phyloP scores from a whole-genome alignment of 1,140 invertebrate species.

The Trachymyrmex septentrionalis region DNA sequence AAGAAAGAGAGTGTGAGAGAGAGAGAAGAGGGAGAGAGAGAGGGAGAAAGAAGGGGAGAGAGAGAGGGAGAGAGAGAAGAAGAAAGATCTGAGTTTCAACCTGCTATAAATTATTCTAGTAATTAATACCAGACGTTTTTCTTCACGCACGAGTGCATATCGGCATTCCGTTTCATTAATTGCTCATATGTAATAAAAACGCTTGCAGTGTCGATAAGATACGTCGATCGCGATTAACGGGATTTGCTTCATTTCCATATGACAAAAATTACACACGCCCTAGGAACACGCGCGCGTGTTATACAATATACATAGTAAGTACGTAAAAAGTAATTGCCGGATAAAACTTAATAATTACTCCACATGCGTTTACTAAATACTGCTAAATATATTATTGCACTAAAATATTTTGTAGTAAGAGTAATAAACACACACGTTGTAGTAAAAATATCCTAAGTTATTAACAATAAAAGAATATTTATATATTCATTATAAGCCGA shows the following conservation, averaged over 20 bases:
- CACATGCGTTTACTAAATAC: neutral
- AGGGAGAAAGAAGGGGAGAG: neutral
- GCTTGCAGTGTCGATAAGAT: neutral
- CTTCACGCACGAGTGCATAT: slow-evolving; percentile 16
- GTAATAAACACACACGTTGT: neutral
- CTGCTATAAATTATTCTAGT: slow-evolving; percentile 66
- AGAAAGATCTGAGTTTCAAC: neutral
- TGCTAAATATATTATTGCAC: neutral
- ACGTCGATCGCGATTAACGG: slow-evolving; percentile 49
- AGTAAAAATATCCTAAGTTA: neutral
- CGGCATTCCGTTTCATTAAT: slow-evolving; percentile 55
- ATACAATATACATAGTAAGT: slow-evolving; percentile 4
- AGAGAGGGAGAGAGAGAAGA: neutral
- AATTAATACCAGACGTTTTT: slow-evolving; percentile 60
- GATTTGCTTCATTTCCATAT: slow-evolving; percentile 49
- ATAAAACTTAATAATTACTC: slow-evolving; percentile 18
- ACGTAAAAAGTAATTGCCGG: neutral
- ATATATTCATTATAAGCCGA: neutral
- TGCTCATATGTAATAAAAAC: slow-evolving; percentile 27
- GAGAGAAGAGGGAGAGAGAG: neutral
- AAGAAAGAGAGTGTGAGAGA: neutral
- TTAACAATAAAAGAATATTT: slow-evolving; percentile 11
- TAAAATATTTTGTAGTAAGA: neutral
- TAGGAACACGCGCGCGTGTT: neutral
- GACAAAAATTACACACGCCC: slow-evolving; percentile 16